Evolutionary conservation across 2,888 invertebrate species (phyloP).

Genomic region (Venustoraphidia nigricollis): DNA sequence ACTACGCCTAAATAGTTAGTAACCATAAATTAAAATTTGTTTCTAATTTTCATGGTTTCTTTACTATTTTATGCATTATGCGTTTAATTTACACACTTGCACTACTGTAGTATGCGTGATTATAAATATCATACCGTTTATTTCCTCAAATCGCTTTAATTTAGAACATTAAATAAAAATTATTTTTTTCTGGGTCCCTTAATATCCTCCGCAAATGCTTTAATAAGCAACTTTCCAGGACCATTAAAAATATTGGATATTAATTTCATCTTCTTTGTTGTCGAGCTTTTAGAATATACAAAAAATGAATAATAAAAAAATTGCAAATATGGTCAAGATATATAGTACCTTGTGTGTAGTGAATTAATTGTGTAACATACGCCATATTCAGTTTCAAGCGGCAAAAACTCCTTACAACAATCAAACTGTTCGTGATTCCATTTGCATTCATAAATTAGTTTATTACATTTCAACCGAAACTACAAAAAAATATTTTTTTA

Average conservation of each 20-base stretch:
- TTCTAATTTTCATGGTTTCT: no score
- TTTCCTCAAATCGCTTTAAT: no score
- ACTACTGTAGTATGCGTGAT: no score
- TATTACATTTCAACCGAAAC: constrained; percentile 27
- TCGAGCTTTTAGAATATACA: background rate
- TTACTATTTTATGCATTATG: no score
- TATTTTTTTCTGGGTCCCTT: constrained; percentile 23
- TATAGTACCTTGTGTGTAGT: constrained; percentile 36
- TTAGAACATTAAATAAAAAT: background rate
- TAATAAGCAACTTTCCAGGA: constrained; percentile 30
- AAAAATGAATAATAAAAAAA: background rate
- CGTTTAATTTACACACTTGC: no score
- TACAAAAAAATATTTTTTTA: background rate
- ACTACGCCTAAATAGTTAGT: no score
- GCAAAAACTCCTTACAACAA: constrained; percentile 54
- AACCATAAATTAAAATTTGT: no score
- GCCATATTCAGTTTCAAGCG: constrained; percentile 54
- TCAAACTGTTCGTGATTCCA: constrained; percentile 46
- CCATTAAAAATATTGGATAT: constrained; percentile 25
- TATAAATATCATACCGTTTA: no score
- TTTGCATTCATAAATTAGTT: constrained; percentile 41
- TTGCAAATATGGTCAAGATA: no score
- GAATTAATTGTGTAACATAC: constrained; percentile 49
- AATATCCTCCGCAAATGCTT: constrained; percentile 27
- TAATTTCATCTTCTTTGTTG: constrained; percentile 13